phyloP scores from a whole-genome alignment of 2,113 vertebrate species.

The Malurus alboscapulatus region DNA sequence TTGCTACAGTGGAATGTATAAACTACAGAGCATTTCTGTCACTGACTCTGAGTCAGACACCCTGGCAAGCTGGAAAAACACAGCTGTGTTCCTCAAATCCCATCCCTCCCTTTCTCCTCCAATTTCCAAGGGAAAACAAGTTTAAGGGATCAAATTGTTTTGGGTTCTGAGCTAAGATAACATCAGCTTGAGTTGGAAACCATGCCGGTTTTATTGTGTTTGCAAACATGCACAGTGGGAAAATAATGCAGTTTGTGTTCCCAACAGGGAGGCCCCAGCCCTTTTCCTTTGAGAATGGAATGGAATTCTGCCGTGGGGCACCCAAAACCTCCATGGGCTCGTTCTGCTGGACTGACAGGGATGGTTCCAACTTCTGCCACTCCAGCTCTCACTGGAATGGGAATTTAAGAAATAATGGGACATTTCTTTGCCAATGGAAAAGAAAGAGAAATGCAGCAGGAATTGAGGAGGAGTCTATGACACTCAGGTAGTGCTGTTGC shows the following conservation, averaged over 20 bases:
- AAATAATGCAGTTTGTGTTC: background rate
- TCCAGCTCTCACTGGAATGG: background rate
- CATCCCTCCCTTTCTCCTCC: background rate
- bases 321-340: background rate
- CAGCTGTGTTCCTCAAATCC: background rate
- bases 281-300: background rate
- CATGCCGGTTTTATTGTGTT: background rate
- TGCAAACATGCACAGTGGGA: constrained; percentile 11
- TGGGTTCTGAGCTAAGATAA: background rate
- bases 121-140: background rate
- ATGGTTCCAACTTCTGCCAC: fast-evolving
- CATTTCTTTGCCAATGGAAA: background rate
- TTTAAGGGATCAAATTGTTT: background rate
- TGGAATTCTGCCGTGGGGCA: background rate
- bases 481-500: background rate
- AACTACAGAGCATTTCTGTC: fast-evolving
- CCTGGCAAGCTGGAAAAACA: background rate
- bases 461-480: background rate
- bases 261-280: background rate
- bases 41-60: fast-evolving
- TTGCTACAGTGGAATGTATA: fast-evolving
- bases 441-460: background rate
- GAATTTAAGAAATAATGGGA: background rate
- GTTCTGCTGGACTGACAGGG: background rate
- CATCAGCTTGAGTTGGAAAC: background rate